phyloP scores from a whole-genome alignment of 2,888 invertebrate species.

The Acleris sparsana region DNA sequence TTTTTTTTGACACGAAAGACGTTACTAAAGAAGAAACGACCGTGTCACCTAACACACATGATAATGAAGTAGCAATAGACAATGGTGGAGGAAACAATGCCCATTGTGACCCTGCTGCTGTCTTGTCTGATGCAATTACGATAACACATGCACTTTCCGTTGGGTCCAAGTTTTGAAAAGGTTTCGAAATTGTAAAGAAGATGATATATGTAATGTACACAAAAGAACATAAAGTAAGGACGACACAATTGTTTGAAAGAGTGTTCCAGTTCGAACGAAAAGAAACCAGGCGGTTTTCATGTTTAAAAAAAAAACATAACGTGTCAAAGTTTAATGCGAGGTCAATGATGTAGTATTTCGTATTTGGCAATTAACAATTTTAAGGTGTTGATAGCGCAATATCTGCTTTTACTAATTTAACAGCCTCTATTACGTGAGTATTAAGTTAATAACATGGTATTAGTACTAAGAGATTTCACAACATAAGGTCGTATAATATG shows the following conservation, averaged over 20 bases:
- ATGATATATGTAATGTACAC: no score
- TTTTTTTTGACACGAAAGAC: not conserved
- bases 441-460: no score
- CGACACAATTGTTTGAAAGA: not conserved
- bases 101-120: slow-evolving; percentile 58
- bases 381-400: no score
- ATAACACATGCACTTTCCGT: slow-evolving; percentile 40
- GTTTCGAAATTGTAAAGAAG: slow-evolving; percentile 25
- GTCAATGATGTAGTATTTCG: no score
- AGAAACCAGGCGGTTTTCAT: no score
- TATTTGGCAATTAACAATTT: no score
- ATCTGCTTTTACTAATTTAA: no score
- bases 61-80: slow-evolving; percentile 44
- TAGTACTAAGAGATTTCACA: slow-evolving; percentile 9
- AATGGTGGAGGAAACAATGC: slow-evolving; percentile 61
- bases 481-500: not conserved
- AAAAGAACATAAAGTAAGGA: not conserved
- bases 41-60: slow-evolving; percentile 23
- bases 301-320: no score
- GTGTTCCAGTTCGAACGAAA: no score
- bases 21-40: slow-evolving; percentile 11
- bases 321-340: no score
- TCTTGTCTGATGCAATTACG: slow-evolving; percentile 44
- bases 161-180: slow-evolving; percentile 7
- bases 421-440: no score